A percentile compares a stretch with the other conserved stretches of the same genome.
Conservation (phyloP, 1,140 invertebrate species). For the Trissolcus basalis region DNA sequence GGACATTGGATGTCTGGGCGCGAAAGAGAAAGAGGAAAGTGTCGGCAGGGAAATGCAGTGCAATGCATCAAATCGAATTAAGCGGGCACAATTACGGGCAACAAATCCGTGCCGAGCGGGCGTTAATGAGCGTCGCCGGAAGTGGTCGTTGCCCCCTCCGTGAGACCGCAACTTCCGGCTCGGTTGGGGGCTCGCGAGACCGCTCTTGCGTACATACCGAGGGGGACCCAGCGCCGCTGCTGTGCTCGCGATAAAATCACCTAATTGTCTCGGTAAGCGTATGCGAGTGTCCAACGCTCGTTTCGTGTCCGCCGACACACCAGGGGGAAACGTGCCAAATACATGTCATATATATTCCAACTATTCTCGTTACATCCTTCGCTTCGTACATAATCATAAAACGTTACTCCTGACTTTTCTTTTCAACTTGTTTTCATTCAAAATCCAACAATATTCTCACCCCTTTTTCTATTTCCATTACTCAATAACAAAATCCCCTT, state of each 20-base stretch:
- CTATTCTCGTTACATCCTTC: conserved; percentile 38
- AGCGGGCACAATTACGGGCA: conserved; percentile 70
- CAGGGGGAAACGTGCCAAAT: conserved; percentile 41
- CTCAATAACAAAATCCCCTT: too few species aligned
- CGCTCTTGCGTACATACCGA: conserved; percentile 35
- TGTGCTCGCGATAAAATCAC: conserved; percentile 74
- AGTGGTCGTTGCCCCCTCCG: conserved; percentile 62
- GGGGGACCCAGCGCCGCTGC: conserved; percentile 69
- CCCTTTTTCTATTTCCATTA: too few species aligned
- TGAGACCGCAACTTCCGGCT: conserved; percentile 69
- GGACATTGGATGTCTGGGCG: conserved; percentile 25
- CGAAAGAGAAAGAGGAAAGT: conserved; percentile 55
- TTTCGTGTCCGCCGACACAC: conserved; percentile 20
- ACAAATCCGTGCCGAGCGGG: conserved; percentile 72
- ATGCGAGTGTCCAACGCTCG: conserved; percentile 70
- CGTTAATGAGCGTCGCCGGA: conserved; percentile 76
- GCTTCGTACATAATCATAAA: neutral
- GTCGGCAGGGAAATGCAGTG: conserved; percentile 62
- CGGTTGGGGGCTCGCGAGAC: conserved; percentile 65
- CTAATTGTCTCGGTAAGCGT: conserved; percentile 77
- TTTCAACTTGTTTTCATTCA: too few species aligned
- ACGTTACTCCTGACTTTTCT: too few species aligned
- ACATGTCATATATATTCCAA: conserved; percentile 39
- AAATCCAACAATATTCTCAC: too few species aligned
- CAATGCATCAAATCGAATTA: conserved; percentile 73